phyloP scores from a whole-genome alignment of 2,113 vertebrate species.

The Alosa alosa region DNA sequence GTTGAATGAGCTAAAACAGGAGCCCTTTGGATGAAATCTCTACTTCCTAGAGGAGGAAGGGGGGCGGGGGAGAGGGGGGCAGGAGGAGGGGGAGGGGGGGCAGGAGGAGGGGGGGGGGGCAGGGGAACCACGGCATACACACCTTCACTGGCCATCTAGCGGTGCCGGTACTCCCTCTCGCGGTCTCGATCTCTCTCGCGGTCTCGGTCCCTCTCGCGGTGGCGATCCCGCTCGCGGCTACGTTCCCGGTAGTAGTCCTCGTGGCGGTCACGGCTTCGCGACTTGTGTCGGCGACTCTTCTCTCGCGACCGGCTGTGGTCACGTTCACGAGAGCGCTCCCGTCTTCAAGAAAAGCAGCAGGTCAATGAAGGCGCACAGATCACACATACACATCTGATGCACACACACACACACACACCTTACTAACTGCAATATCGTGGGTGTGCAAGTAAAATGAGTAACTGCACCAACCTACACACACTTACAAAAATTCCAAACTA shows the following conservation, averaged over 20 bases:
- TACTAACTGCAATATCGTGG: background rate
- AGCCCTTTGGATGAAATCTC: background rate
- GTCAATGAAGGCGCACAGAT: no score
- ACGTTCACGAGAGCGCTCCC: constrained; percentile 96
- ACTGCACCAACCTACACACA: background rate
- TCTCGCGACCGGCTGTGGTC: constrained; percentile 98
- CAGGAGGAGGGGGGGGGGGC: no score
- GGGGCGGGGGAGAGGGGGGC: background rate
- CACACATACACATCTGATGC: background rate
- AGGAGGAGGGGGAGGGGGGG: background rate
- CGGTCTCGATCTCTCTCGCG: constrained; percentile 93
- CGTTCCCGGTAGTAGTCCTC: constrained; percentile 98
- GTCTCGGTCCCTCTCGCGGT: constrained; percentile 91
- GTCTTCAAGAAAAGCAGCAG: constrained; percentile 73
- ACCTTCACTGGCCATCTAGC: constrained; percentile 65
- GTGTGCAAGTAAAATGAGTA: no score
- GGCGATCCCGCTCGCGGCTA: constrained; percentile 92
- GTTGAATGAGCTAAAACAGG: background rate
- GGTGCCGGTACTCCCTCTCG: constrained; percentile 59
- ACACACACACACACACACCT: background rate
- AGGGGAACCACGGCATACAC: constrained; percentile 56
- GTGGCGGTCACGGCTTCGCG: constrained; percentile 93
- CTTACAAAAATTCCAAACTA: background rate
- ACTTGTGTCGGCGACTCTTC: constrained; percentile 96
- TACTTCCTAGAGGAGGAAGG: background rate